phyloP scores from a whole-genome alignment of 2,888 invertebrate genomes.

The Pristionchus maxplancki region DNA sequence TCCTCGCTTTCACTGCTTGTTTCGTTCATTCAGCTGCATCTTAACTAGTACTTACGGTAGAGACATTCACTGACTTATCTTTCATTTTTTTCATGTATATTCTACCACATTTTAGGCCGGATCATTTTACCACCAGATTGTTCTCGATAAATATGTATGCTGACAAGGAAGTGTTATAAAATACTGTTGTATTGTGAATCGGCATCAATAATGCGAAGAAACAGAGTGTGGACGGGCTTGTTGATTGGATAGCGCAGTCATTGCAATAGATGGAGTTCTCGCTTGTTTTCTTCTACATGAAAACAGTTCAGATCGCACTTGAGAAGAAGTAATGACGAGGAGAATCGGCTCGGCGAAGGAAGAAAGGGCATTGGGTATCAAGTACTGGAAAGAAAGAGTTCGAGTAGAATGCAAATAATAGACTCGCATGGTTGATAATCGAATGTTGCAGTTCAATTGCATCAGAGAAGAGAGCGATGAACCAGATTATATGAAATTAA shows the following conservation, averaged over 20 bases:
- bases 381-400: not conserved
- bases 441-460: not conserved
- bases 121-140: too few relatives aligned
- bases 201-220: too few relatives aligned
- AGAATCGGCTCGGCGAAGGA: slow-evolving; percentile 2
- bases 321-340: not conserved
- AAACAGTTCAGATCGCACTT: not conserved
- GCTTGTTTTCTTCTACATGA: not conserved
- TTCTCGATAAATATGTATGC: too few relatives aligned
- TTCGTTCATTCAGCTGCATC: too few relatives aligned
- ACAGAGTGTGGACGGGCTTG: not conserved
- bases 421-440: not conserved
- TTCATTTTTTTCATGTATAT: too few relatives aligned
- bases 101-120: too few relatives aligned
- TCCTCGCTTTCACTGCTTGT: too few relatives aligned
- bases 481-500: not conserved
- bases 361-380: not conserved
- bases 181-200: too few relatives aligned
- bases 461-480: not conserved
- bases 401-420: not conserved
- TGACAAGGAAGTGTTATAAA: too few relatives aligned
- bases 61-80: too few relatives aligned
- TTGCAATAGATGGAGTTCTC: not conserved
- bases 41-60: too few relatives aligned
- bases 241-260: not conserved